Percentiles rank a stretch among this genome's conserved stretches.
These are phyloP conservation scores for Ctenopoma kingsleyae DNA, from an alignment of 2,797 vertebrate species.

Conservation along the genomic window DNA sequence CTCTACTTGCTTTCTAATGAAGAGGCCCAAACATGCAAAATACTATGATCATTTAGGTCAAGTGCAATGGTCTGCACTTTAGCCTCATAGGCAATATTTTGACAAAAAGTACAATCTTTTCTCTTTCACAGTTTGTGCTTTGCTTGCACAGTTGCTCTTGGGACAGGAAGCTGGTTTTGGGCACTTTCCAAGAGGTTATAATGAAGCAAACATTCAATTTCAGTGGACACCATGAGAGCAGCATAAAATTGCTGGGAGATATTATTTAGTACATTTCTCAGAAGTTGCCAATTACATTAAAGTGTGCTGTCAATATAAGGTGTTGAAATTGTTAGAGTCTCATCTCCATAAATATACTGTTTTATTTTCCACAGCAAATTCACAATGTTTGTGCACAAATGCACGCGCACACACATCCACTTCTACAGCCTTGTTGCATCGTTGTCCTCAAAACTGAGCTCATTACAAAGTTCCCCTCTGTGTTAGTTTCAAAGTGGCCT, in stretches of 20 bases:
- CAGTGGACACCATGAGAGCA: constrained; percentile 39
- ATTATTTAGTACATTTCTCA: constrained; percentile 63
- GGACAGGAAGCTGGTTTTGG: constrained; percentile 56
- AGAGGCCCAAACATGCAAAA: background rate
- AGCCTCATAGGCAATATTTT: constrained; percentile 30
- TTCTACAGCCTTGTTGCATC: constrained; percentile 22
- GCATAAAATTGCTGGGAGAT: constrained; percentile 57
- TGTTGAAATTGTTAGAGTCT: constrained; percentile 54
- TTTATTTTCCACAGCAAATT: constrained; percentile 21
- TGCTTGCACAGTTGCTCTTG: constrained; percentile 55
- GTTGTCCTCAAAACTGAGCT: constrained; percentile 38
- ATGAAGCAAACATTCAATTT: constrained; percentile 72
- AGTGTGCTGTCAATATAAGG: constrained; percentile 61
- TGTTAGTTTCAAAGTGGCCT: constrained; percentile 40
- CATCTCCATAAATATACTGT: constrained; percentile 47
- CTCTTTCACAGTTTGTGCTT: constrained; percentile 30
- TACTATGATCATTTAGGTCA: background rate
- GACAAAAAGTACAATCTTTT: constrained; percentile 35
- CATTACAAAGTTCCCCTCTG: constrained; percentile 49
- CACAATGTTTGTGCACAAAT: background rate
- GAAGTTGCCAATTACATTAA: constrained; percentile 75
- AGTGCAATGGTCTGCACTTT: background rate
- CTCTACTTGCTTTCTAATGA: constrained; percentile 8
- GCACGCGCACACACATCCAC: constrained; percentile 12
- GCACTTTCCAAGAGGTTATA: constrained; percentile 65